Evolutionary conservation across 2,888 invertebrate species (phyloP), one percentile per base, ranked within the genome.

Genomic region (Cylloceria caligata): DNA sequence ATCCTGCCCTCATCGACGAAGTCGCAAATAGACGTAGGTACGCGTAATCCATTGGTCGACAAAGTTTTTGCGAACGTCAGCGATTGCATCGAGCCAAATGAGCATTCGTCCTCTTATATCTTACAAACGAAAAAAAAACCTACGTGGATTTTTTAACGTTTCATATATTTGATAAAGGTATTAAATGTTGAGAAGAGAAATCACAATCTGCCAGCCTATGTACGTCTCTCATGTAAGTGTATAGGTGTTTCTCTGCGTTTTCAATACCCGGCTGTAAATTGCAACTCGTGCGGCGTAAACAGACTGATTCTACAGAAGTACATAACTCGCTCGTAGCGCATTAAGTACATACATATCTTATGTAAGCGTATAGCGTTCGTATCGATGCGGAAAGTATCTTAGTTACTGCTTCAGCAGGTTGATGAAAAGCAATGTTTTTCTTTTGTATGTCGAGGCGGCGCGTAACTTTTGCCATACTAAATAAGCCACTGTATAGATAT

Each of bases 11-110:
- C 24, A 64, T 42, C 42, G 42, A 42, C n/a, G 42, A 64, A 64
- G 42, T 64, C 64, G 24, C 42, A 64, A 64, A 64, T 64, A 42
- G 21, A 64, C 24, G 64, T 19, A 16, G n/a, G n/a, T 45, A 45
- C 45, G 16, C 45, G 13, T 42, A 13, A 45, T n/a, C 45, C 45
- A 16, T 45, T 45, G n/a, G 16, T n/a, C 5, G 45, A n/a, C n/a
- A n/a, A 45, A n/a, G 36, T 64, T 39, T 64, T 24, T 21, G 64
- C 64, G n/a, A 24, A 27, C 64, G 42, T 42, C 64, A 39, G 64
- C 64, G 7, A 27, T 45, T 24, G 30, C 24, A 6, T 27, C 21
- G 24, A 64, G 42, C 24, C 42, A 4, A 24, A 24, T 42, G 39
- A n/a, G 64, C 42, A 21, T 64, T 42, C 11, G 39, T 5, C n/a